These are phyloP conservation scores for Keiferia lycopersicella DNA, from an alignment of 2,888 invertebrate species.

Conservation along the genomic window DNA sequence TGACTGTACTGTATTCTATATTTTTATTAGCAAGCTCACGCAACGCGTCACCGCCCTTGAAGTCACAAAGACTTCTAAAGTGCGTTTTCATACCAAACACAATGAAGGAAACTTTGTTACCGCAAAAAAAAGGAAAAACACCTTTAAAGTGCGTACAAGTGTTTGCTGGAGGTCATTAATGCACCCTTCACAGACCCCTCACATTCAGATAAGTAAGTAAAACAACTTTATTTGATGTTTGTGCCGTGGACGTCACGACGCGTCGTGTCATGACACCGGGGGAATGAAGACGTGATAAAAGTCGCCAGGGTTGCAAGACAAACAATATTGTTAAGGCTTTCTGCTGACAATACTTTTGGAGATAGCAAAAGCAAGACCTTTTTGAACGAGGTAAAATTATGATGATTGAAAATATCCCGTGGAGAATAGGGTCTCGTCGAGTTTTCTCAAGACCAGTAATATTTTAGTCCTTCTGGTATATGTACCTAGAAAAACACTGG, in stretches of 20 bases:
- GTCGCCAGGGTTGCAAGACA: slow-evolving; percentile 27
- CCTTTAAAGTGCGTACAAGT: slow-evolving; percentile 48
- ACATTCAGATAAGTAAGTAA: slow-evolving; percentile 74
- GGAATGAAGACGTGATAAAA: slow-evolving; percentile 58
- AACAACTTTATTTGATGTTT: slow-evolving; percentile 80
- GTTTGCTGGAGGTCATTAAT: slow-evolving; percentile 67
- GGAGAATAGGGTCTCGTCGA: too few relatives aligned
- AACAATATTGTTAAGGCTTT: neutral
- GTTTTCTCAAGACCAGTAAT: too few relatives aligned
- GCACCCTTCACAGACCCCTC: slow-evolving; percentile 65
- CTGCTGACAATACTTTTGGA: neutral
- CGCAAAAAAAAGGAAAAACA: slow-evolving; percentile 50
- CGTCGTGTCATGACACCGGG: slow-evolving; percentile 55
- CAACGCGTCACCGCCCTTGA: neutral
- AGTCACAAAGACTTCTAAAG: slow-evolving; percentile 34
- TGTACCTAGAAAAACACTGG: too few relatives aligned
- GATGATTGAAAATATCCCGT: too few relatives aligned
- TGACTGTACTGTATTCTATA: neutral
- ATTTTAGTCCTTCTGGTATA: too few relatives aligned
- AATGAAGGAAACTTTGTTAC: slow-evolving; percentile 53
- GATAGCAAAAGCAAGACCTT: too few relatives aligned
- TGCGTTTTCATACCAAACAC: slow-evolving; percentile 59
- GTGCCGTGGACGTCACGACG: slow-evolving; percentile 52
- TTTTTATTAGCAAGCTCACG: slow-evolving; percentile 7
- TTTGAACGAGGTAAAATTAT: too few relatives aligned